Base-by-base conservation (phyloP, 2,888 invertebrate species). In the Maniola hyperantus region DNA sequence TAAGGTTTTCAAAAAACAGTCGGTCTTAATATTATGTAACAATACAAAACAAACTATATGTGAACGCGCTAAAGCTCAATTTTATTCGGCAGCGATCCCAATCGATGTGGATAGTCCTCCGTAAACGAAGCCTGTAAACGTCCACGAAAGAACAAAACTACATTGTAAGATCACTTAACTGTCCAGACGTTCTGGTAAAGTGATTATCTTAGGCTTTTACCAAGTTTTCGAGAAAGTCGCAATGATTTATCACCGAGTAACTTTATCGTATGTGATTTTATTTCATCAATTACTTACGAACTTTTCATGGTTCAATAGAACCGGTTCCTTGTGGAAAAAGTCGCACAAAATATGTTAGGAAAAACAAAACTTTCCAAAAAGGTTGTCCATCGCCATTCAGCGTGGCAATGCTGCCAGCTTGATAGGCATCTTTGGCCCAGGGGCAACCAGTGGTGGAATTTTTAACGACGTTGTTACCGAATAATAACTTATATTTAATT, bases 151-250 rank as follows among this genome's bases (percentile, higher is more conserved):
- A 44, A 44, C 44, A 44, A 44, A 42, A n/a, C 13, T 42, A 42
- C 46, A 46, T 2, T 46, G 46, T 34, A 36, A 36, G 6, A 36
- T 53, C 33, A 53, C 53, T 53, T n/a, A 53, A 53, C n/a, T n/a
- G 33, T 33, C 53, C 34, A 33, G 34, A 34, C 53, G 34, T 34
- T 34, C 34, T 53, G n/a, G 53, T 33, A 34, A 53, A 53, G n/a
- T 33, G 34, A 53, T 53, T 53, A 53, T n/a, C n/a, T 33, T 4
- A 7, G n/a, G 53, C 53, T 53, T 53, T 53, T 34, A 53, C 53
- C 33, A 53, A 34, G 53, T 34, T 34, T 53, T 53, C 11, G n/a
- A 53, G 34, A 34, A 53, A 13, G n/a, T 53, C 53, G 1, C 34
- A n/a, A 53, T 53, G 33, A 53, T 53, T 53, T 18, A 54, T 33